phyloP scores from a whole-genome alignment of 2,113 vertebrate species.

The Malurus melanocephalus region DNA sequence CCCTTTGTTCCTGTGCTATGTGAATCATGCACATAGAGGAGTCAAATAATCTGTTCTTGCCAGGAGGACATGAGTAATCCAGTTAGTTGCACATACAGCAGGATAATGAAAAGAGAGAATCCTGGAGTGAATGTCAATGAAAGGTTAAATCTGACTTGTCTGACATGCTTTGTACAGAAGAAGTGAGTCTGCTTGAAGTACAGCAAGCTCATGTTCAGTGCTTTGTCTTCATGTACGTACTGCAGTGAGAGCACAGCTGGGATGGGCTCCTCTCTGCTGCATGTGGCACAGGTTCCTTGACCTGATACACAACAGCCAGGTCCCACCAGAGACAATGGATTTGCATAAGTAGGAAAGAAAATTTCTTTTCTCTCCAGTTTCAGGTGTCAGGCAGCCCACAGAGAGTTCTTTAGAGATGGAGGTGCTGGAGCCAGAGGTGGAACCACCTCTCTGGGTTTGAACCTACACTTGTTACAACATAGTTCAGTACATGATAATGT shows the following conservation, averaged over 20 bases:
- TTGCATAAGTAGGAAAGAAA: not conserved
- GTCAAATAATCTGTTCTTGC: not conserved
- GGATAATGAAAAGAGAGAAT: not conserved
- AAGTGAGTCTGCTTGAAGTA: not conserved
- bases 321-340: not conserved
- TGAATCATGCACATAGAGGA: not conserved
- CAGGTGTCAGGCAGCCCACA: not conserved
- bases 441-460: not conserved
- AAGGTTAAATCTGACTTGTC: not conserved
- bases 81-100: not conserved
- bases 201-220: not conserved
- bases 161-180: not conserved
- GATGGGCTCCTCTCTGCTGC: not conserved
- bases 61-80: not conserved
- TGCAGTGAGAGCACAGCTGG: not conserved
- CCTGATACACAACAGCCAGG: not conserved
- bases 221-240: not conserved
- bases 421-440: not conserved
- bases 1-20: constrained; percentile 3
- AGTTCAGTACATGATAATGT: not conserved
- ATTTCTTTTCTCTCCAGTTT: not conserved
- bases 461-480: fast-evolving
- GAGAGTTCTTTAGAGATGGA: not conserved
- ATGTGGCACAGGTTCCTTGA: not conserved
- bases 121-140: not conserved